phyloP scores from a whole-genome alignment of 2,888 invertebrate genomes.

The Oxycera nigricornis region DNA sequence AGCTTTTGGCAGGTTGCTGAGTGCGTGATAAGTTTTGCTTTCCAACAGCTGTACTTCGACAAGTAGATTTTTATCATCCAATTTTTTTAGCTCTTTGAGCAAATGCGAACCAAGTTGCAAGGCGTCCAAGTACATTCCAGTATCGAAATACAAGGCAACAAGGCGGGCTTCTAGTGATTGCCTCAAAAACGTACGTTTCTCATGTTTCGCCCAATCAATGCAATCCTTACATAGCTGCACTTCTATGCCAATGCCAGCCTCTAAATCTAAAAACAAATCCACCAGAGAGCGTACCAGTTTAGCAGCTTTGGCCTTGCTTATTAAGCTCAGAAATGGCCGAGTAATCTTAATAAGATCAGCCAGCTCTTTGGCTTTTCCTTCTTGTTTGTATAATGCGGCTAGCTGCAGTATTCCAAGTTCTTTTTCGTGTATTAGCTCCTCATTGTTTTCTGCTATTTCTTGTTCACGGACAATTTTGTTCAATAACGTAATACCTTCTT shows the following conservation, averaged over 20 bases:
- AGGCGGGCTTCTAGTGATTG: slow-evolving; percentile 95
- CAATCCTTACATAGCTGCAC: slow-evolving; percentile 94
- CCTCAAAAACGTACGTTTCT: slow-evolving; percentile 94
- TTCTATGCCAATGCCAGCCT: slow-evolving; percentile 95
- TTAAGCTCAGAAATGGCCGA: slow-evolving; percentile 90
- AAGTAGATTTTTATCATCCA: slow-evolving; percentile 98
- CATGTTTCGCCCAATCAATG: slow-evolving; percentile 99
- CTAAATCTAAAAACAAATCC: slow-evolving; percentile 96
- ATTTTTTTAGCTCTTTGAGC: slow-evolving; percentile 94
- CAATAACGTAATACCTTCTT: slow-evolving; percentile 76
- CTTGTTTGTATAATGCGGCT: slow-evolving; percentile 90
- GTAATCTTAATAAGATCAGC: slow-evolving; percentile 94
- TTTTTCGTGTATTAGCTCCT: slow-evolving; percentile 88
- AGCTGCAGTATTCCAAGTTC: slow-evolving; percentile 94
- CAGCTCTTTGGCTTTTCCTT: slow-evolving; percentile 90
- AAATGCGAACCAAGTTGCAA: slow-evolving; percentile 83
- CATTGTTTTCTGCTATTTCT: slow-evolving; percentile 80
- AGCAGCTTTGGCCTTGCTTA: slow-evolving; percentile 99
- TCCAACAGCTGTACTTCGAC: slow-evolving; percentile 98
- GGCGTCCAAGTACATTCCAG: slow-evolving; percentile 87
- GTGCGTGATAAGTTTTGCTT: slow-evolving; percentile 97
- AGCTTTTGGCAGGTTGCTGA: slow-evolving; percentile 95
- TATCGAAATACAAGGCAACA: slow-evolving; percentile 93
- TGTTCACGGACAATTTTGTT: slow-evolving; percentile 81
- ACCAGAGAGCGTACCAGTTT: slow-evolving; percentile 96